Evolutionary conservation across 2,888 invertebrate genomes (phyloP).

Genomic region (Penaeus monodon): DNA sequence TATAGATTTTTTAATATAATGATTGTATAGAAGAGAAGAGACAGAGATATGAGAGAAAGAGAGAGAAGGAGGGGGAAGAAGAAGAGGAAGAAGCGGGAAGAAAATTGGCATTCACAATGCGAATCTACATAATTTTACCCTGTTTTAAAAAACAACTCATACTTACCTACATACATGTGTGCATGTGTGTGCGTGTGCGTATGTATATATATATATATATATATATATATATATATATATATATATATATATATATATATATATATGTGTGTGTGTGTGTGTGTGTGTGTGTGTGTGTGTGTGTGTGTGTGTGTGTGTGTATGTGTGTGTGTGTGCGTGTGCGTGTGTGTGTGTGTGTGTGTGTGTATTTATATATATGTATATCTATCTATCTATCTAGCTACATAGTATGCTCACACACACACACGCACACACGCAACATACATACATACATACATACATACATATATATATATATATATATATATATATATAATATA

Average conservation of each 20-base stretch:
- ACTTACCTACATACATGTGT: no score
- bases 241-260: not conserved
- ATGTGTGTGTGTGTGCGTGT: not conserved
- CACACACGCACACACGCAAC: conserved; percentile 1
- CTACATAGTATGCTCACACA: no score
- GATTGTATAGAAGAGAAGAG: not conserved
- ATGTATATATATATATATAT: not conserved
- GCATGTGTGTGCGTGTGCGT: not conserved
- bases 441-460: no score
- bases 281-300: not conserved
- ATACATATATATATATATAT: not conserved
- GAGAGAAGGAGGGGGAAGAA: not conserved
- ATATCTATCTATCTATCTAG: no score
- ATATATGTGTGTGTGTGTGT: not conserved
- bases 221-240: not conserved
- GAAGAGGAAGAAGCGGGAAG: not conserved
- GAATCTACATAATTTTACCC: no score
- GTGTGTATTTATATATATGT: no score
- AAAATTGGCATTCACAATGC: not conserved
- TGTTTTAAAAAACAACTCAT: no score
- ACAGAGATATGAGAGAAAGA: no score
- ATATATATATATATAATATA: no score
- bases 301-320: not conserved
- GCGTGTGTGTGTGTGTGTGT: not conserved
- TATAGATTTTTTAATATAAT: no score